Percentiles rank a stretch among this genome's conserved stretches.
Evolutionary conservation across 2,888 invertebrate species (phyloP).

Genomic region (Heliconius cydno): DNA sequence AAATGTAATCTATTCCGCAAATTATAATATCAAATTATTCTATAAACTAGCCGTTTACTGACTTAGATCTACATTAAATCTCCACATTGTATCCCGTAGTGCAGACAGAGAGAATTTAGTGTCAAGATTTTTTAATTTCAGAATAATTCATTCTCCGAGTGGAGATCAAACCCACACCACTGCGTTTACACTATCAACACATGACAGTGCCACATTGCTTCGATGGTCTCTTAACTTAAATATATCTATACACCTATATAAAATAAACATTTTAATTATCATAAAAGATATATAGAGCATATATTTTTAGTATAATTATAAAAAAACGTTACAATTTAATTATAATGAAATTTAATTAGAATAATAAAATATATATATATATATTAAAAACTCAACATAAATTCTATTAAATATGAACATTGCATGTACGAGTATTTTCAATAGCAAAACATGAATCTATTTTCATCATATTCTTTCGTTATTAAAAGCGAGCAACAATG

Average conservation of each 20-base stretch:
- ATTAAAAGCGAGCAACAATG: slow-evolving; percentile 55
- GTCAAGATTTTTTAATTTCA: no score
- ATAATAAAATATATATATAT: neutral
- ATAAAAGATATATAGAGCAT: neutral
- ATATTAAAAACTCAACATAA: slow-evolving; percentile 3
- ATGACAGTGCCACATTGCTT: no score
- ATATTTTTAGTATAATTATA: neutral
- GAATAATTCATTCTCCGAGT: no score
- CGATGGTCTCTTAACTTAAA: no score
- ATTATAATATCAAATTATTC: no score
- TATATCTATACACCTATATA: neutral
- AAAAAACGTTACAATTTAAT: neutral
- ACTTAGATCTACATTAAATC: no score
- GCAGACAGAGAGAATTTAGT: no score
- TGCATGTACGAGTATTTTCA: slow-evolving; percentile 32
- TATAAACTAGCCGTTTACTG: no score
- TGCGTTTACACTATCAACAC: no score
- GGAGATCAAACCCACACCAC: no score
- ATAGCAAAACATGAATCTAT: slow-evolving; percentile 43
- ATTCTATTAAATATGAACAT: slow-evolving; percentile 29
- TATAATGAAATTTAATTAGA: neutral
- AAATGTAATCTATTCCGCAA: no score
- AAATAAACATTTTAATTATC: neutral
- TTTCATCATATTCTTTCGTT: slow-evolving; percentile 52
- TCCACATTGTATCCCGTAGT: no score